These are phyloP conservation scores for Tipula confusa DNA, from an alignment of 2,888 invertebrate species.

Conservation along the genomic window DNA sequence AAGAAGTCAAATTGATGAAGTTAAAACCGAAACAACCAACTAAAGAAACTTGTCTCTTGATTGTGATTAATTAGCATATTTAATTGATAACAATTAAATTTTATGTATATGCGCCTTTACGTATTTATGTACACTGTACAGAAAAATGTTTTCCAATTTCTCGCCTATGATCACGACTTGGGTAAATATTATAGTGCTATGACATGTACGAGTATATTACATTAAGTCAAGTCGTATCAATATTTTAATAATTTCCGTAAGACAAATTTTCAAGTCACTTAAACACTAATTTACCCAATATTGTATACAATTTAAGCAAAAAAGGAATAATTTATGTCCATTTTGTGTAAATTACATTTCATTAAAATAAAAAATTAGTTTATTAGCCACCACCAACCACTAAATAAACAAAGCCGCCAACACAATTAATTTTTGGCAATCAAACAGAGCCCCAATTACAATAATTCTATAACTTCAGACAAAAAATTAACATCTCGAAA, in stretches of 20 bases:
- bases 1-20: constrained; percentile 21
- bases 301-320: background rate
- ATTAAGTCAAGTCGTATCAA: no score
- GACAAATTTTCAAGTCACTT: background rate
- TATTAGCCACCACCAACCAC: background rate
- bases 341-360: background rate
- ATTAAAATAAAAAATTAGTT: background rate
- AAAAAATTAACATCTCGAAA: background rate
- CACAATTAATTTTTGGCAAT: constrained; percentile 20
- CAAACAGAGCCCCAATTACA: background rate
- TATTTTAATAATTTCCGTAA: background rate
- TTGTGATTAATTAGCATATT: constrained; percentile 39
- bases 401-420: background rate
- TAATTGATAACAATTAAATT: constrained; percentile 38
- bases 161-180: background rate
- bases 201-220: no score
- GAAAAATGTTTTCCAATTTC: background rate
- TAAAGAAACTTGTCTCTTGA: constrained; percentile 32
- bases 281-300: background rate
- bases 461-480: background rate
- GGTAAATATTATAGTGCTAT: background rate
- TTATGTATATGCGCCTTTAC: background rate
- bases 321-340: background rate
- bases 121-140: background rate
- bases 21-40: constrained; percentile 12